A percentile compares a stretch with the other conserved stretches of the same genome.
These are phyloP conservation scores for Hormiphora californensis DNA, from an alignment of 37 sponge, comb jelly and placozoan species.

Conservation along the genomic window DNA sequence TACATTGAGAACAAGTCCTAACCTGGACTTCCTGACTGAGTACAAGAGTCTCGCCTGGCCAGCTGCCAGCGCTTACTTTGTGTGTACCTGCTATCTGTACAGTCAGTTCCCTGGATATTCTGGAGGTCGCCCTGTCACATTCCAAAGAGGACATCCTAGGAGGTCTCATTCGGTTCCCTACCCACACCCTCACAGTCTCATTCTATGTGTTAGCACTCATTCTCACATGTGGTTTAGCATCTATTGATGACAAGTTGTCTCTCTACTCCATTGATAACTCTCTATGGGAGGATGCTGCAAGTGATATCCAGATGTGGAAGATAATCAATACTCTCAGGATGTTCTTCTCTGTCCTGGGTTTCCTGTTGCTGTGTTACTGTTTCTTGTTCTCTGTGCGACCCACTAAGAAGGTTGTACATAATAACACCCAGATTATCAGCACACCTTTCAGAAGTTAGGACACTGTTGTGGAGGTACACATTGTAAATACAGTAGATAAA, in stretches of 20 bases:
- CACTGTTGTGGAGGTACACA: no score
- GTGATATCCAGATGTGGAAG: conserved; percentile 37
- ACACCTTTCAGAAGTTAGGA: no score
- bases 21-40: not conserved
- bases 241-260: conserved; percentile 48
- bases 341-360: conserved; percentile 26
- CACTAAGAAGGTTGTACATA: not conserved
- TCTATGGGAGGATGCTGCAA: not conserved
- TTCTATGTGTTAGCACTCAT: conserved; percentile 46
- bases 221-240: conserved; percentile 41
- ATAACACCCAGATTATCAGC: not conserved
- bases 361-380: conserved; percentile 34
- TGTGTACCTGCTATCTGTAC: conserved; percentile 49
- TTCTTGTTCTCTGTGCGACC: conserved; percentile 42
- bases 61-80: conserved; percentile 38
- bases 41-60: conserved; percentile 33
- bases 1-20: conserved; percentile 52
- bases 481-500: no score
- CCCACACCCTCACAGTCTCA: conserved; percentile 8
- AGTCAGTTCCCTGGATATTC: conserved; percentile 45
- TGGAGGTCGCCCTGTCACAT: conserved; percentile 30
- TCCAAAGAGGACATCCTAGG: not conserved
- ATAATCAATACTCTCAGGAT: conserved; percentile 45
- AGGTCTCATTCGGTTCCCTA: not conserved
- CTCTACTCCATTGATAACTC: not conserved